Percentiles rank a stretch among this genome's conserved stretches.
phyloP scores from a whole-genome alignment of 64 coral and sea anemone genomes.

The Anthopleura sola region DNA sequence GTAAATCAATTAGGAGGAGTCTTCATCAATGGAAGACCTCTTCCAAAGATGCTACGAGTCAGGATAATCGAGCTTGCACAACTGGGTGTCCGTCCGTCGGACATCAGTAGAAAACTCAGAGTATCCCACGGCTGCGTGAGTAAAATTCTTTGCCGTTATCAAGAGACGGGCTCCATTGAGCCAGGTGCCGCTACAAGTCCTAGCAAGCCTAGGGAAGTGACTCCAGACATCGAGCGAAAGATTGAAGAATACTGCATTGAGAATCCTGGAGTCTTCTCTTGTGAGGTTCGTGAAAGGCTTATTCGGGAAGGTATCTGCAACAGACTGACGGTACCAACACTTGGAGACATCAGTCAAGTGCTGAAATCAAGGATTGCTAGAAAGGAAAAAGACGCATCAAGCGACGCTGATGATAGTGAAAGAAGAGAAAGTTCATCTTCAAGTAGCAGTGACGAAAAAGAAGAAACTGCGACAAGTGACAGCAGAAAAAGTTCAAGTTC shows the following conservation, averaged over 20 bases:
- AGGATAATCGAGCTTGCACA: constrained; percentile 85
- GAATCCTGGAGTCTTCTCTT: constrained; percentile 52
- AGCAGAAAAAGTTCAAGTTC: neutral
- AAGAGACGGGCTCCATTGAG: constrained; percentile 89
- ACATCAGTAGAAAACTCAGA: constrained; percentile 80
- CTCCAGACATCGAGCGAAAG: constrained; percentile 54
- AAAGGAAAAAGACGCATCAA: neutral
- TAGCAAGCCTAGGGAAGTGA: constrained; percentile 54
- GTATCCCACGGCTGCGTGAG: constrained; percentile 91
- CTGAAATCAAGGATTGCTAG: constrained; percentile 46
- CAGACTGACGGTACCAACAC: constrained; percentile 48
- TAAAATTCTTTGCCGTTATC: constrained; percentile 86
- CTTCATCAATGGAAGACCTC: constrained; percentile 90
- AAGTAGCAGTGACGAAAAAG: constrained; percentile 8
- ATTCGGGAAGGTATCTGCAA: constrained; percentile 42
- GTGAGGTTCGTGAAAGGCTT: constrained; percentile 56
- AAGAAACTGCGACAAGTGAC: neutral
- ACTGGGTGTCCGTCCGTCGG: constrained; percentile 75
- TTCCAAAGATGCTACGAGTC: constrained; percentile 65
- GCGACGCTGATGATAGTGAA: neutral
- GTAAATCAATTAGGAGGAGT: constrained; percentile 90
- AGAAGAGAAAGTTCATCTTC: neutral
- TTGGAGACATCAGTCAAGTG: constrained; percentile 55
- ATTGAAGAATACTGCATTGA: constrained; percentile 62
- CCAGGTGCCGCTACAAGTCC: constrained; percentile 44